Percentiles rank a stretch among this genome's conserved stretches.
phyloP scores from a whole-genome alignment of 2,888 invertebrate species.

The Nymphalis c-album region DNA sequence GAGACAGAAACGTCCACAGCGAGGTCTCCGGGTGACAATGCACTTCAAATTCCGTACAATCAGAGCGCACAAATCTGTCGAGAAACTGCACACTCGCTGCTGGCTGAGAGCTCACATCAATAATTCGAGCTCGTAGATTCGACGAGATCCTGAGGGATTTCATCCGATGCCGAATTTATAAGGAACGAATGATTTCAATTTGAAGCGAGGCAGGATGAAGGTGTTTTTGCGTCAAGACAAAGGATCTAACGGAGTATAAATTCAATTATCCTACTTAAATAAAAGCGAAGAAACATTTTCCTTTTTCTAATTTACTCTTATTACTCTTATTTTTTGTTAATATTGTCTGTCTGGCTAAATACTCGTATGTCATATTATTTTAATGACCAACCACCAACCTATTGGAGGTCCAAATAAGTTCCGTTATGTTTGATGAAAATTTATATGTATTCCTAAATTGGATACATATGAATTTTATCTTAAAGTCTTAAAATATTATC shows the following conservation, averaged over 20 bases:
- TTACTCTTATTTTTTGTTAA: too few relatives aligned
- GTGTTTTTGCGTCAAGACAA: not conserved
- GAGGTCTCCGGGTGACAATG: slow-evolving; percentile 15
- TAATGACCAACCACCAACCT: too few relatives aligned
- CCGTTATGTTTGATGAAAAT: too few relatives aligned
- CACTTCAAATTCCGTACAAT: slow-evolving; percentile 17
- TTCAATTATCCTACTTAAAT: not conserved
- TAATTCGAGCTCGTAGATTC: slow-evolving; percentile 36
- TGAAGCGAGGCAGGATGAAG: slow-evolving; percentile 6
- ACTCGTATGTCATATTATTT: too few relatives aligned
- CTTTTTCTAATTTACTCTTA: not conserved
- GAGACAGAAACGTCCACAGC: slow-evolving; percentile 14
- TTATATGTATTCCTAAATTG: too few relatives aligned
- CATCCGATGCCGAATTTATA: slow-evolving; percentile 32
- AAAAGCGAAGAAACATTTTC: not conserved
- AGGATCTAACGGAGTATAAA: not conserved
- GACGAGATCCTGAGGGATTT: slow-evolving; percentile 28
- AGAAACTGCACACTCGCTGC: slow-evolving; percentile 20
- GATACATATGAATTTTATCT: too few relatives aligned
- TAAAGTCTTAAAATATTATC: too few relatives aligned
- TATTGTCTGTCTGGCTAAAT: too few relatives aligned
- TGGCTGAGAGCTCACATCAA: slow-evolving; percentile 37
- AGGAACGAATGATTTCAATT: slow-evolving; percentile 25
- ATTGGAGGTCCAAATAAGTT: too few relatives aligned
- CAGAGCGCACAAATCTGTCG: slow-evolving; percentile 20